Conservation (phyloP, 1,140 invertebrate genomes). For the Piezodorus guildinii region DNA sequence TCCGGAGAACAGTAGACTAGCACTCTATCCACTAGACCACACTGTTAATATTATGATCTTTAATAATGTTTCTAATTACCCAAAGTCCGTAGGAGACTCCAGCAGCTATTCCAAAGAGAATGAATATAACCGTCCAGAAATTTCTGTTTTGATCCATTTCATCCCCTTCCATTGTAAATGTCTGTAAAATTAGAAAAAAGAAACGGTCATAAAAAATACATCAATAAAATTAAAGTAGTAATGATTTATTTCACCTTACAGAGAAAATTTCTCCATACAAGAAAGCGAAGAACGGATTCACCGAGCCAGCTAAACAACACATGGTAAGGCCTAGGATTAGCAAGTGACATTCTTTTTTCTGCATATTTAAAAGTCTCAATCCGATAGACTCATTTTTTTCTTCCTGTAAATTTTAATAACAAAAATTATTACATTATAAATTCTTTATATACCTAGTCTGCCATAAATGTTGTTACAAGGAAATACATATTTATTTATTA, state of each 20-base stretch:
- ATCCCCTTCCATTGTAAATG: conserved; percentile 39
- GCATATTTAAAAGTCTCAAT: neutral
- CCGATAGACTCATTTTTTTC: neutral
- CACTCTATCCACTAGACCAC: too few species aligned
- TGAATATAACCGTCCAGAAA: conserved; percentile 37
- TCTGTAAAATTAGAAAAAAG: conserved; percentile 31
- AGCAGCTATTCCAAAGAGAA: neutral
- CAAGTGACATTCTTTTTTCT: conserved; percentile 46
- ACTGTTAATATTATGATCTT: too few species aligned
- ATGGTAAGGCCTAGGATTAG: conserved; percentile 52
- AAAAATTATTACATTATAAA: too few species aligned
- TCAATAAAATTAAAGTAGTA: too few species aligned
- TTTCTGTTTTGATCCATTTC: conserved; percentile 35
- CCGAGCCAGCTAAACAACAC: conserved; percentile 53
- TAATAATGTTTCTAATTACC: neutral
- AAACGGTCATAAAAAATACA: neutral
- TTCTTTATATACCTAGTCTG: too few species aligned
- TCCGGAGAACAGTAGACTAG: too few species aligned
- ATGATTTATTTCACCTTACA: conserved; percentile 34
- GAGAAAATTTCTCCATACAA: conserved; percentile 70
- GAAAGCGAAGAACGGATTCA: conserved; percentile 64
- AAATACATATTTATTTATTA: too few species aligned
- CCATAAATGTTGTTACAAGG: too few species aligned
- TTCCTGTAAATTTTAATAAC: neutral
- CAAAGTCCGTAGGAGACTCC: neutral